phyloP scores from a whole-genome alignment of 2,888 invertebrate genomes.

The Marronus borbonicus region DNA sequence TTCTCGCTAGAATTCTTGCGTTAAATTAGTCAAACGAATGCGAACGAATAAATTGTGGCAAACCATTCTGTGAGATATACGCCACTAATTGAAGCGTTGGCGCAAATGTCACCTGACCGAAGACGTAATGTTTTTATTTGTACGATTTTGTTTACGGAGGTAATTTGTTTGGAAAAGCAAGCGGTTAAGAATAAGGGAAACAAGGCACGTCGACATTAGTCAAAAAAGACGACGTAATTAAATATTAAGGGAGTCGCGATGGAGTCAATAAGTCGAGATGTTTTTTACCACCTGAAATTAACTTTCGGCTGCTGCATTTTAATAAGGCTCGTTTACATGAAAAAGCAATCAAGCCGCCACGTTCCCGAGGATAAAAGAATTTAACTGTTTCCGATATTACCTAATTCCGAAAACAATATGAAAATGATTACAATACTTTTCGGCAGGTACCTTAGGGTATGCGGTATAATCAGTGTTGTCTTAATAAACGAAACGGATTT shows the following conservation, averaged over 20 bases:
- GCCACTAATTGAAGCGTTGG: neutral
- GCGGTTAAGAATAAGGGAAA: neutral
- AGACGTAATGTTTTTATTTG: neutral
- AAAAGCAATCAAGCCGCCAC: constrained; percentile 39
- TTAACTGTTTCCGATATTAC: constrained; percentile 41
- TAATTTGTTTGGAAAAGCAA: constrained; percentile 8
- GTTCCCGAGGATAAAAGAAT: constrained; percentile 20
- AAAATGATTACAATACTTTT: constrained; percentile 26
- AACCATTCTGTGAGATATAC: neutral
- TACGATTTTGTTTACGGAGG: neutral
- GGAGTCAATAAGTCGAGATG: constrained; percentile 44
- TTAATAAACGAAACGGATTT: constrained; percentile 22
- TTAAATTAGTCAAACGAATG: too few relatives aligned
- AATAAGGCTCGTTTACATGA: constrained; percentile 34
- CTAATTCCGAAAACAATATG: constrained; percentile 25
- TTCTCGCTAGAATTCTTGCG: too few relatives aligned
- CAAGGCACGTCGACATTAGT: constrained; percentile 11
- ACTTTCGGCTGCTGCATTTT: constrained; percentile 43
- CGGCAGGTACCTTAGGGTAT: neutral
- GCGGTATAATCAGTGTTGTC: neutral
- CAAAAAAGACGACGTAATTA: constrained; percentile 20
- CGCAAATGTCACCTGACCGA: neutral
- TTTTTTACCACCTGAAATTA: constrained; percentile 40
- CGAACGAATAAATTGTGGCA: neutral
- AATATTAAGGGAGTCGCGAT: constrained; percentile 32